These are phyloP conservation scores for Zaprionus davidi DNA, from an alignment of 1,140 invertebrate genomes.

Conservation along the genomic window DNA sequence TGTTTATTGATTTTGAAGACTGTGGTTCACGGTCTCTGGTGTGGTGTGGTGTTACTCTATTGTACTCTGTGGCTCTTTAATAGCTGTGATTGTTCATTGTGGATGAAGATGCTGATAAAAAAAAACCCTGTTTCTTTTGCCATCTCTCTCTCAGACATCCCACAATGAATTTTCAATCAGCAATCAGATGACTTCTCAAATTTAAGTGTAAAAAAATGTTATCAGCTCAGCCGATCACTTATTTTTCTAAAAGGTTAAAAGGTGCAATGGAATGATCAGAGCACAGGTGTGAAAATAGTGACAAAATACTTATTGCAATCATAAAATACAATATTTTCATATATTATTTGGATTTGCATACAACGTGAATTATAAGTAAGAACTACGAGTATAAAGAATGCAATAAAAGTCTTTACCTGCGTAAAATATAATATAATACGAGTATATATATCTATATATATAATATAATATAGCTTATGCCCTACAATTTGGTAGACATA, in stretches of 20 bases:
- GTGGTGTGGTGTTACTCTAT: background rate
- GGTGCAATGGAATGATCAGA: background rate
- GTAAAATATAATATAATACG: no score
- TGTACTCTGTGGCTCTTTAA: background rate
- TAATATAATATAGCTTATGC: no score
- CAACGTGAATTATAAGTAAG: no score
- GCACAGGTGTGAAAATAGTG: background rate
- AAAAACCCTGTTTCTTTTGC: background rate
- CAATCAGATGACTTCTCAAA: slow-evolving; percentile 38
- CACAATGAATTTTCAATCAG: background rate
- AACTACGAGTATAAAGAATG: no score
- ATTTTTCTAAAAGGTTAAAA: background rate
- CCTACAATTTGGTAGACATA: no score
- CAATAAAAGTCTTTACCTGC: no score
- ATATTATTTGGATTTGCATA: no score
- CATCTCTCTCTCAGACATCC: background rate
- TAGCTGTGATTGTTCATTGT: background rate
- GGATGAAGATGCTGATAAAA: background rate
- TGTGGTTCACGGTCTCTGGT: background rate
- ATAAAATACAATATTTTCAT: no score
- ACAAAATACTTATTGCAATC: no score
- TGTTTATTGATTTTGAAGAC: background rate
- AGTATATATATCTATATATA: no score
- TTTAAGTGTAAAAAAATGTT: slow-evolving; percentile 16
- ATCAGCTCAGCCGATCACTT: slow-evolving; percentile 13